Base-by-base conservation (phyloP, 2,797 vertebrate species). In the Sebastolobus alascanus region DNA sequence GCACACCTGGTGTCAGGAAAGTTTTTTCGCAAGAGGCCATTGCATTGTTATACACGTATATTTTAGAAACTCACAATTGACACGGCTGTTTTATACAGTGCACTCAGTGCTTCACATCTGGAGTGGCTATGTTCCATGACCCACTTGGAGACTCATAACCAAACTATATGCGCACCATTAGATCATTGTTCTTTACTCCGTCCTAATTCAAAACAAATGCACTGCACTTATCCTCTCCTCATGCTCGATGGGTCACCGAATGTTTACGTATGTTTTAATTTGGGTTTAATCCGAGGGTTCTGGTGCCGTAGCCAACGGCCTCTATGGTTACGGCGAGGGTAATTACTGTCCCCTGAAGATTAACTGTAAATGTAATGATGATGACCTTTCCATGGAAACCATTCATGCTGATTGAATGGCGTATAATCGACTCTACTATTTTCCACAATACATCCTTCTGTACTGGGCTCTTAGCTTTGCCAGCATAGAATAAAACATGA, bases 201-300 rank as follows among this genome's bases (percentile, higher is more conserved):
- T 80, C 68, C 69, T 91, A 91, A 92, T 93, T 91, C 75, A 89
- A 88, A 91, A 90, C 90, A 90, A 92, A 90, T 89, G 84, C 64
- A 6, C 27, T 31, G 4, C 67, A 75, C 37, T 46, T 68, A 80
- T 84, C 61, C 64, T 74, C 65, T 84, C 67, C 63, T 43, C n/a
- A 2, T 74, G 75, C 73, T 79, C 20, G 14, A 35, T 29, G 75
- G 85, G 87, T 90, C 79, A 77, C 82, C 73, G 75, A 71, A 82
- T 88, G 85, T 84, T 91, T 87, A 82, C 86, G 50, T 74, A 71
- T 84, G 77, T 89, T 87, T 90, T 68, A 88, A 85, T 90, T 87
- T 73, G 46, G 72, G 27, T 81, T 84, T 79, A 73, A 89, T 89
- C 73, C 38, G 68, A 82, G 79, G 73, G 16, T 58, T 77, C 50